Conservation (phyloP, 2,113 vertebrate species). For the Mesembrinibis cayennensis region DNA sequence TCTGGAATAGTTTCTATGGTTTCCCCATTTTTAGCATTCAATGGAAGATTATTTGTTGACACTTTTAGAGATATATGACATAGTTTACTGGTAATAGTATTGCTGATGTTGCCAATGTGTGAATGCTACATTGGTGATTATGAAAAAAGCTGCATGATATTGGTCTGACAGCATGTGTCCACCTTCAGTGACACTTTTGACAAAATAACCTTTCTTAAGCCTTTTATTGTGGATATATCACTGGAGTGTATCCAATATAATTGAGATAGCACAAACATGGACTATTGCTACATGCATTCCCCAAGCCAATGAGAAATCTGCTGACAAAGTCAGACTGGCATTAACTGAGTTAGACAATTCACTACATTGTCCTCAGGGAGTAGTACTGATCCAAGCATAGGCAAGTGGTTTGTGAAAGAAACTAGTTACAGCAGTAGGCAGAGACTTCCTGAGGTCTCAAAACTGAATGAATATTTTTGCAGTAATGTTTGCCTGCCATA, state of each 20-base stretch:
- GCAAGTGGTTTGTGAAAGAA: not conserved
- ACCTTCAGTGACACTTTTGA: not conserved
- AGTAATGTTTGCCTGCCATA: not conserved
- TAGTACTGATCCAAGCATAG: not conserved
- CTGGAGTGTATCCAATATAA: not conserved
- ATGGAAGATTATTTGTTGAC: not conserved
- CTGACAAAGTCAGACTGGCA: not conserved
- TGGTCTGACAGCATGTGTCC: not conserved
- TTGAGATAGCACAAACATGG: not conserved
- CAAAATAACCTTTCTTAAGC: not conserved
- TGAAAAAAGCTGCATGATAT: not conserved
- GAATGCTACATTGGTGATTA: not conserved
- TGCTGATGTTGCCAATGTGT: not conserved
- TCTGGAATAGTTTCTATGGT: not conserved
- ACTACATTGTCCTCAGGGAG: not conserved
- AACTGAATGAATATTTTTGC: not conserved
- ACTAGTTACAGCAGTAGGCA: not conserved
- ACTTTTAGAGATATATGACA: not conserved
- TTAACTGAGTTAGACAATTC: not conserved
- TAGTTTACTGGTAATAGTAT: not conserved
- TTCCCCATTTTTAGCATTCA: not conserved
- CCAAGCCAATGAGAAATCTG: not conserved
- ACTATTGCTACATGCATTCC: not conserved
- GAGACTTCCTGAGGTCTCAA: not conserved
- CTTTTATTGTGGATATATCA: not conserved